Evolutionary conservation across 2,797 vertebrate genomes (phyloP), one percentile per base, ranked within the genome.

Genomic region (Takifugu rubripes): DNA sequence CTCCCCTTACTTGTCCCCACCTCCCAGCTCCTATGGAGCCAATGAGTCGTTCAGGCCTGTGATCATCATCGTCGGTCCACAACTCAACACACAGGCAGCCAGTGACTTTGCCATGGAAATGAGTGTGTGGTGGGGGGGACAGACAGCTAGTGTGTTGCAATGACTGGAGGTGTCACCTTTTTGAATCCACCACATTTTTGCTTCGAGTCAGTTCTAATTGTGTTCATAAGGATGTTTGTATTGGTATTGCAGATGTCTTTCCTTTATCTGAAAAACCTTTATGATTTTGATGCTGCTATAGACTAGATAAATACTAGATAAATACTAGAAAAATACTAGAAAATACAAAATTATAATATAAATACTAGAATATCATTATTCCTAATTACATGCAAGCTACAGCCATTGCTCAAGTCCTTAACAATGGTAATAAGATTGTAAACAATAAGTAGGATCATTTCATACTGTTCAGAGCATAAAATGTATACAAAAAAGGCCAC

Each of bases 111-210:
- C 21, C 25, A 36, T 60, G 47, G 25, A 61, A 58, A 27, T 59
- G 49, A 63, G 62, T 59, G 24, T 52, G 5, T 16, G 27, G 25
- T 21, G n/a, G 7, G 11, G 15, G 36, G 24, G 45, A 49, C 54
- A 56, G 61, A 26, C 49, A 62, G 77, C 72, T 77, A 79, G 62
- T 86, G 88, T 88, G 85, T 87, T 82, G 83, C 57, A 65, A 79
- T 88, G 86, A 88, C 84, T 33, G 33, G 33, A 33, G 33, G 5
- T 33, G 33, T 33, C 33, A 33, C 33, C 10, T 9, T 33, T 33
- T 33, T 33, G 11, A 5, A 7, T 8, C 33, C 8, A 33, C 33
- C 10, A 2, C 33, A 33, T 33, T 33, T 29, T 33, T 33, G 7
- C 10, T 33, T 33, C 3, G 33, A 33, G 33, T 33, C 33, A 49